Percentiles rank a stretch among this genome's conserved stretches.
Evolutionary conservation across 23 tunicate species (phyloP).

Genomic region (Oikopleura dioica): DNA sequence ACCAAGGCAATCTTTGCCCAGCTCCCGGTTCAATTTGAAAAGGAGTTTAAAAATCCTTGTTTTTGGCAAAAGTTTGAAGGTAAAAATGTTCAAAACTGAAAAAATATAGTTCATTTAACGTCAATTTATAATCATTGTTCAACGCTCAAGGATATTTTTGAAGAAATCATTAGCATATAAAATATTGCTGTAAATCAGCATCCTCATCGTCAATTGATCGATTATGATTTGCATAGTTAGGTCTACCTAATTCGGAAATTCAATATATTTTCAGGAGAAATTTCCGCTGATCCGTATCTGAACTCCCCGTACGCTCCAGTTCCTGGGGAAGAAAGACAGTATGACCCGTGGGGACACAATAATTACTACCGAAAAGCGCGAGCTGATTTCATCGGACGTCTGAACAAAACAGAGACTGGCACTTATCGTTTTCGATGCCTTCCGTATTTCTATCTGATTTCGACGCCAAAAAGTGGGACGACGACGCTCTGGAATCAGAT

Average conservation of each 20-base stretch:
- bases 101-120: background rate
- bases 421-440: background rate
- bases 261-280: background rate
- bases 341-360: constrained; percentile 9
- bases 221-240: too few relatives aligned
- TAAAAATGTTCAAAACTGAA: background rate
- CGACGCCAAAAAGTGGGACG: constrained; percentile 4
- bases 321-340: background rate
- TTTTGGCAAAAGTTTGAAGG: background rate
- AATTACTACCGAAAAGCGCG: background rate
- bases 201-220: too few relatives aligned
- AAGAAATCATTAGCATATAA: too few relatives aligned
- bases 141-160: too few relatives aligned
- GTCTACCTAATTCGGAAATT: too few relatives aligned
- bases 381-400: background rate
- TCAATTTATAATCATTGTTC: background rate
- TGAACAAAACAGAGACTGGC: too few relatives aligned
- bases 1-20: background rate
- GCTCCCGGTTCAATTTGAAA: background rate
- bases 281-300: background rate
- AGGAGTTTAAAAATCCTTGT: background rate
- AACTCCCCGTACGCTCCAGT: background rate
- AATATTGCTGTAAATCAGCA: too few relatives aligned
- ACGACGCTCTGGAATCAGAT: constrained; percentile 12
- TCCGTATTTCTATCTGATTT: constrained; percentile 6